Conservation (phyloP, 1,140 invertebrate genomes). For the Cheumatopsyche charites region DNA sequence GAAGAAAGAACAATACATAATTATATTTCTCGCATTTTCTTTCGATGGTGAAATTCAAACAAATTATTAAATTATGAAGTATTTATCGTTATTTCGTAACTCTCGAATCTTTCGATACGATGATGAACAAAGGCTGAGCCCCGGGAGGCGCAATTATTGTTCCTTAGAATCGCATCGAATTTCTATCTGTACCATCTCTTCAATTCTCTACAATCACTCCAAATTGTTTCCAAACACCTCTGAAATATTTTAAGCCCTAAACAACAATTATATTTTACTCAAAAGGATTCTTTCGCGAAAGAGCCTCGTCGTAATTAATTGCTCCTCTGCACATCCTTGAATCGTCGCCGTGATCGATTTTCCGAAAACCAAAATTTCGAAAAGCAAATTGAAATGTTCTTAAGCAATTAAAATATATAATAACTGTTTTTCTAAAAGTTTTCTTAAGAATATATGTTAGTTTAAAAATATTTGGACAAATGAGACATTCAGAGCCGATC, state of each 20-base stretch:
- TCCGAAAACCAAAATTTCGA: too few species aligned
- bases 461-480: too few species aligned
- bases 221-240: constrained; percentile 16
- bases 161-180: constrained; percentile 11
- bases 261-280: neutral
- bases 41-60: constrained; percentile 8
- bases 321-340: neutral
- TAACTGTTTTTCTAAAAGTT: too few species aligned
- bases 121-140: neutral
- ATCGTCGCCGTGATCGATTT: too few species aligned
- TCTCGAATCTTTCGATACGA: constrained; percentile 3
- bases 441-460: too few species aligned
- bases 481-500: too few species aligned
- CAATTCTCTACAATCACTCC: neutral
- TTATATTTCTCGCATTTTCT: neutral
- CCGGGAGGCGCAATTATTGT: constrained; percentile 17
- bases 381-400: too few species aligned
- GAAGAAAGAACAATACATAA: neutral
- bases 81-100: constrained; percentile 24
- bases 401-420: too few species aligned
- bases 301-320: neutral
- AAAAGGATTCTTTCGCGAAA: neutral
- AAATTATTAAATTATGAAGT: constrained; percentile 28
- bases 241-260: neutral
- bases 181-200: neutral